Conservation (phyloP, 2,888 invertebrate species). For the Ecdyonurus torrentis region DNA sequence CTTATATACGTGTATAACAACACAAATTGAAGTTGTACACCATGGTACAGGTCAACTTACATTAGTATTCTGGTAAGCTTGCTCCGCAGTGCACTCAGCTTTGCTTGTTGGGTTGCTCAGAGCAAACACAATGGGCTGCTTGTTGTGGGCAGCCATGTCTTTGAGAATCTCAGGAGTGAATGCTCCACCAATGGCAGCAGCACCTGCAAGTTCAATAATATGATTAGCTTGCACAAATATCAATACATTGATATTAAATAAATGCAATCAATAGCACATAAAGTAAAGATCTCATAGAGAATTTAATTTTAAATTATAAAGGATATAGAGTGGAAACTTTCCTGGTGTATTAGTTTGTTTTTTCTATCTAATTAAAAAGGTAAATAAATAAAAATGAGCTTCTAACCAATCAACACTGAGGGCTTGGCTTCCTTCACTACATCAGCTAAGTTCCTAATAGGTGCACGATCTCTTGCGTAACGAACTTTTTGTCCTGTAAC, state of each 20-base stretch:
- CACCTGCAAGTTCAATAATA: constrained; percentile 52
- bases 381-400: no score
- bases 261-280: no score
- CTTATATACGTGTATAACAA: not conserved
- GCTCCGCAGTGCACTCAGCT: constrained; percentile 96
- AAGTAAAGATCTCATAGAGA: no score
- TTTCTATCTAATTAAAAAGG: no score
- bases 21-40: not conserved
- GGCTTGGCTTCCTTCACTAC: constrained; percentile 72
- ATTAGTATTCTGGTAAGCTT: constrained; percentile 79
- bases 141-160: constrained; percentile 73
- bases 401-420: constrained; percentile 82
- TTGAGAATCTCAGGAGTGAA: constrained; percentile 76
- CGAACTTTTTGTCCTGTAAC: constrained; percentile 46
- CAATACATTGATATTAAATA: no score
- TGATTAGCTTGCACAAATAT: not conserved
- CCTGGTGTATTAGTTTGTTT: no score
- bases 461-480: constrained; percentile 57
- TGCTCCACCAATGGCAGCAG: constrained; percentile 79
- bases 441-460: constrained; percentile 60
- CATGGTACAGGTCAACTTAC: constrained; percentile 30
- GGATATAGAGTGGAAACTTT: no score
- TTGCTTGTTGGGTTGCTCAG: constrained; percentile 95
- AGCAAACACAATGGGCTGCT: constrained; percentile 88
- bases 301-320: no score